Conservation (phyloP, 2,113 vertebrate species). For the Hassar affinis region DNA sequence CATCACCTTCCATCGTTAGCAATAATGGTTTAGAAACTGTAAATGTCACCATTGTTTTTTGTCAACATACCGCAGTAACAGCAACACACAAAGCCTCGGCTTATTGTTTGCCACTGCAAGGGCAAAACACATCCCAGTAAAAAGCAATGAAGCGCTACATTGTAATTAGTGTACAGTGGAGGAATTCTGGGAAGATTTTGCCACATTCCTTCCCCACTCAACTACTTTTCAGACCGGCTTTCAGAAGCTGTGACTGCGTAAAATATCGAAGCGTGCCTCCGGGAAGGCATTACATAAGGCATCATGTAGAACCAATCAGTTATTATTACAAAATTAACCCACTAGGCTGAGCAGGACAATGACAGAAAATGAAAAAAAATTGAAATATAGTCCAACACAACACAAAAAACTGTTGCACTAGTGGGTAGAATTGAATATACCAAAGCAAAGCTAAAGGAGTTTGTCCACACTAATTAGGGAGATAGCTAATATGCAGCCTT, state of each 20-base stretch:
- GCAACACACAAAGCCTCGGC: constrained; percentile 19
- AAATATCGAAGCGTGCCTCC: constrained; percentile 40
- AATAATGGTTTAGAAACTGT: constrained; percentile 67
- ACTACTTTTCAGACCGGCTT: constrained; percentile 24
- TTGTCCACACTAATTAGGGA: background rate
- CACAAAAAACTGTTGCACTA: background rate
- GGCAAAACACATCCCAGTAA: constrained; percentile 59
- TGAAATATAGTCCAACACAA: background rate
- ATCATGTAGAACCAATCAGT: constrained; percentile 3
- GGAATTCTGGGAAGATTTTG: constrained; percentile 42
- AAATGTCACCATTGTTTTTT: constrained; percentile 72
- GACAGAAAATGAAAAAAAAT: background rate
- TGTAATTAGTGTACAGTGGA: constrained; percentile 60
- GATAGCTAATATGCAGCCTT: background rate
- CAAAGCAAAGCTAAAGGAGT: no score
- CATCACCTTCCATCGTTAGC: constrained; percentile 56
- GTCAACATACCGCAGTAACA: constrained; percentile 30
- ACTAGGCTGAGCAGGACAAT: background rate
- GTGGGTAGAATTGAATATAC: background rate
- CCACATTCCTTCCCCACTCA: background rate
- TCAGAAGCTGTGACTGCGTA: constrained; percentile 21
- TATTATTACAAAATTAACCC: background rate
- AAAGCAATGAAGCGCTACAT: constrained; percentile 59
- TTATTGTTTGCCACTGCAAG: constrained; percentile 53
- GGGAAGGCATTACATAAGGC: constrained; percentile 45